phyloP scores from a whole-genome alignment of 2,888 invertebrate species.

The Enchytraeus crypticus region DNA sequence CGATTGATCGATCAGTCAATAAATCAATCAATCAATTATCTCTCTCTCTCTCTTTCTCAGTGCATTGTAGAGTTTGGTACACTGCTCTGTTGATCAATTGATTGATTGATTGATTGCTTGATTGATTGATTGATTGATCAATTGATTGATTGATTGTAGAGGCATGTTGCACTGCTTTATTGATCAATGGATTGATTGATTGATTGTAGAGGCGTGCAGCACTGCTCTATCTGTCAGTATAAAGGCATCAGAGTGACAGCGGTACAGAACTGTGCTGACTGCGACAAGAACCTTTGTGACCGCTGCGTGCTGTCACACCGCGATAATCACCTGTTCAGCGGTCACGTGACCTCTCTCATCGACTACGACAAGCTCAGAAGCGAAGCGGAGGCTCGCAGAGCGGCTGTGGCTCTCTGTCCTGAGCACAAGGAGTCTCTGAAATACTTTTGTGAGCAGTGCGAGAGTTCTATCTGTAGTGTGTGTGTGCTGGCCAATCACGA shows the following conservation, averaged over 20 bases:
- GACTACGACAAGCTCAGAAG: not conserved
- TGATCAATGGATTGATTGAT: too few relatives aligned
- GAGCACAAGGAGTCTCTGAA: not conserved
- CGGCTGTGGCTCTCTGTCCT: not conserved
- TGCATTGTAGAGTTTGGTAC: too few relatives aligned
- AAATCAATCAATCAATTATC: too few relatives aligned
- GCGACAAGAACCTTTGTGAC: not conserved
- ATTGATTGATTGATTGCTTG: too few relatives aligned
- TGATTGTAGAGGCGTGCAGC: too few relatives aligned
- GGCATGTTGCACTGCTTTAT: too few relatives aligned
- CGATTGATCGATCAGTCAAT: too few relatives aligned
- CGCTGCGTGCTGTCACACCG: not conserved
- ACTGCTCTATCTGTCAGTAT: not conserved
- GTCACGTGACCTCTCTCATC: not conserved
- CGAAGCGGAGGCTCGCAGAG: too few relatives aligned
- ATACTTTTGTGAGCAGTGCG: conserved; percentile 19
- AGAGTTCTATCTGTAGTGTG: conserved; percentile 13
- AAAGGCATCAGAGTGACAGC: not conserved
- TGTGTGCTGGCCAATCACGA: conserved; percentile 17
- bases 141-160: too few relatives aligned
- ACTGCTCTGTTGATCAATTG: too few relatives aligned
- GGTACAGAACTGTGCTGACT: not conserved
- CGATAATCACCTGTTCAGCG: not conserved
- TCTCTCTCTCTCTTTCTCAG: too few relatives aligned
- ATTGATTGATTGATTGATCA: too few relatives aligned